Conservation (phyloP, 2,888 invertebrate genomes). For the Stenodema calcarata region DNA sequence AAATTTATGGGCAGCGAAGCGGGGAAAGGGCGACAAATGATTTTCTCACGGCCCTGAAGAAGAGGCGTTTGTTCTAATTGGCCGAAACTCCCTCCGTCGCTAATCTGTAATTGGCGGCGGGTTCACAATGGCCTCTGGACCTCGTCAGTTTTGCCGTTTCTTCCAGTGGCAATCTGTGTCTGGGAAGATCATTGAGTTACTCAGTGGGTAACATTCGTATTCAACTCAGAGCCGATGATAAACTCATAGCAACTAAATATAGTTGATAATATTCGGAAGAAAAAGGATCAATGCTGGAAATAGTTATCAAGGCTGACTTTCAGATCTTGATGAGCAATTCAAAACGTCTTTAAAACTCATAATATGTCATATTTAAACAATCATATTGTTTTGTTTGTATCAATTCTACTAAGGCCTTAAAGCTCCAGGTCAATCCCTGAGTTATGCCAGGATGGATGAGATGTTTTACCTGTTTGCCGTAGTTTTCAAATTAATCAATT, state of each 20-base stretch:
- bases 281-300: neutral
- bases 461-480: no score
- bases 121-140: conserved; percentile 11
- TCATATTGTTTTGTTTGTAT: no score
- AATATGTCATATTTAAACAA: no score
- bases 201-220: neutral
- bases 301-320: no score
- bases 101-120: conserved; percentile 27
- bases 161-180: neutral
- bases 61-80: conserved; percentile 30
- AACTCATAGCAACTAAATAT: no score
- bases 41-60: conserved; percentile 35
- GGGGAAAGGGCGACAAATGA: conserved; percentile 26
- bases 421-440: no score
- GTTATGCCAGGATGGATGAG: no score
- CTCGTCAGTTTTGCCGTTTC: conserved; percentile 1
- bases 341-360: no score
- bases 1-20: conserved; percentile 19
- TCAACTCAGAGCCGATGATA: neutral
- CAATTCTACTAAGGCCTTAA: no score
- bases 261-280: neutral
- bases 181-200: neutral
- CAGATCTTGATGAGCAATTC: no score
- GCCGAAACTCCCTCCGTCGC: conserved; percentile 29
- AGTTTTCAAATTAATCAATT: no score